Base-by-base conservation (phyloP, 1,140 invertebrate species). In the Danaus plexippus region DNA sequence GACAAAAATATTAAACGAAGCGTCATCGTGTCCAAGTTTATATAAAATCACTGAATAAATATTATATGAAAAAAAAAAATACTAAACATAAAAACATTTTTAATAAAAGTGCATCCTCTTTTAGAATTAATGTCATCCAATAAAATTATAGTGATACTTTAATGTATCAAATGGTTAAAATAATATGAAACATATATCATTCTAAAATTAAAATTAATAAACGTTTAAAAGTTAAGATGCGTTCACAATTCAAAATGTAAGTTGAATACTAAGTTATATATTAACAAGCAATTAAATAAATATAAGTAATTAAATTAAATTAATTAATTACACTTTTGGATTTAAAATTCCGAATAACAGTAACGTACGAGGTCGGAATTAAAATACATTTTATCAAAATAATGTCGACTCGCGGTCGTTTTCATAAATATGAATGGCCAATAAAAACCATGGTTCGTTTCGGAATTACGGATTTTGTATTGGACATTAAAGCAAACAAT, bases 271-370 rank as follows among this genome's bases (percentile, higher is more conserved):
- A 59, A 59, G 54, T 56, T 56, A 61, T 43, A 52, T 61, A 56
- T 59, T 47, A 41, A 52, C 47, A 47, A 43, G 49, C 61, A 59
- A 63, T 63, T 59, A 59, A 59, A 63, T 53, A 63, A 56, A 63
- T 32, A 32, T 59, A 59, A 22, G 53, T 46, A 32, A 50, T 53
- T 50, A 53, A 11, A 52, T 59, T 54, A 52, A 41, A 32, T 32
- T 32, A 32, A 32, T 32, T 32, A 32, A 57, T 53, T 56, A 57
- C 54, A 47, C 10, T 51, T 63, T 54, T 43, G 11, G 50, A 50
- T 32, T 46, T 42, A 48, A 41, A 56, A 41, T 47, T 15, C 7
- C 15, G 32, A 42, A 43, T 40, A 44, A 46, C 13, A 45, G 15
- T 15, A 12, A 47, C 11, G 18, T 13, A 13, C 9, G 10, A 12